Conservation (phyloP, 2,797 vertebrate species). For the Alectoris magna region DNA sequence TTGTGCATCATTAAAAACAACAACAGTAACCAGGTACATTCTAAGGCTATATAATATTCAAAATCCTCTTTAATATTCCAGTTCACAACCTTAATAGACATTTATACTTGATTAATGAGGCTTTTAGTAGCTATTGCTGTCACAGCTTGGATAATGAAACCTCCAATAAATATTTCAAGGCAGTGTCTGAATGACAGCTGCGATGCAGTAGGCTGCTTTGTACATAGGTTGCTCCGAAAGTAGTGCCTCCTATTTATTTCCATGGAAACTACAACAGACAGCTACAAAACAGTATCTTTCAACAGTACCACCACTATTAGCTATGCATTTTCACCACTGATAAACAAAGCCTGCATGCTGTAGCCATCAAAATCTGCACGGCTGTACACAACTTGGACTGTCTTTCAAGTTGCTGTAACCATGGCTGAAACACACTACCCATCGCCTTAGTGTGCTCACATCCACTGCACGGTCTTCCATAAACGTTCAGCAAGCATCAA, state of each 20-base stretch:
- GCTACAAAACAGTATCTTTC: background rate
- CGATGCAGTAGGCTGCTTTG: background rate
- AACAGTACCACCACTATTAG: background rate
- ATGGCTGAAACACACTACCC: background rate
- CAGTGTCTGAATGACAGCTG: background rate
- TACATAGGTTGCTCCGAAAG: background rate
- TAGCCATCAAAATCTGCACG: background rate
- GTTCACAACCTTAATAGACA: slow-evolving; percentile 37
- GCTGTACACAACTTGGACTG: no score
- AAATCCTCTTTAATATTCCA: slow-evolving; percentile 23
- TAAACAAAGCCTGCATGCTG: background rate
- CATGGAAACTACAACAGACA: background rate
- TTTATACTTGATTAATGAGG: slow-evolving; percentile 35
- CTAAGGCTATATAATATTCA: slow-evolving; percentile 28
- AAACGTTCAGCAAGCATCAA: background rate
- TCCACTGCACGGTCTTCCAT: background rate
- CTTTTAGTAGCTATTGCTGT: slow-evolving; percentile 33
- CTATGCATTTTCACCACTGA: background rate
- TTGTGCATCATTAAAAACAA: slow-evolving; percentile 46
- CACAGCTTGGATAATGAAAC: slow-evolving; percentile 12
- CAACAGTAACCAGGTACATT: background rate
- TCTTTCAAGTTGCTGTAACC: background rate
- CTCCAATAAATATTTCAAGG: background rate
- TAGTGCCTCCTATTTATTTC: background rate
- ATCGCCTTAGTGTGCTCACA: background rate